Evolutionary conservation across 2,113 vertebrate genomes (phyloP).

Genomic region (Cinclus mexicanus): DNA sequence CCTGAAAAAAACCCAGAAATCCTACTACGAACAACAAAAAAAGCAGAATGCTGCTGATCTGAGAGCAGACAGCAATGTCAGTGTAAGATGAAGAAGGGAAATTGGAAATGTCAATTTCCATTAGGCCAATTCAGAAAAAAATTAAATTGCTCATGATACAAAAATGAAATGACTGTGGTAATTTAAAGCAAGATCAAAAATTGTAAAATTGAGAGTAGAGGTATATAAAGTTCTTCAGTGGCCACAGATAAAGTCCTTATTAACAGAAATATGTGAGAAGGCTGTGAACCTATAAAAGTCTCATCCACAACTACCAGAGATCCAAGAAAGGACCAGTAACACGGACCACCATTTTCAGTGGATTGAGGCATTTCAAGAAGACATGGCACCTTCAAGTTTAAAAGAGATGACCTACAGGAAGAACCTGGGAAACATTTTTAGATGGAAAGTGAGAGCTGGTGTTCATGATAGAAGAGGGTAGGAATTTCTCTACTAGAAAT

Average conservation of each 20-base stretch:
- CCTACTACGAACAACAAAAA: neutral
- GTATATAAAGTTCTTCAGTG: neutral
- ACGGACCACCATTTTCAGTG: neutral
- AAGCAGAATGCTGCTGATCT: neutral
- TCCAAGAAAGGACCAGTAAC: neutral
- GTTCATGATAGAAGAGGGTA: neutral
- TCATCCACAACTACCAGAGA: neutral
- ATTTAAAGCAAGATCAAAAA: neutral
- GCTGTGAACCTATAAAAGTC: neutral
- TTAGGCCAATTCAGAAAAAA: neutral
- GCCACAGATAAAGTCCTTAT: neutral
- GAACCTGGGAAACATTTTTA: neutral
- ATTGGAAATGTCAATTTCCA: neutral
- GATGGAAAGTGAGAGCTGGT: neutral
- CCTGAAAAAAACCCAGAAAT: accelerated
- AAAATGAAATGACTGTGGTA: neutral
- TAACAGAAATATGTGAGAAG: neutral
- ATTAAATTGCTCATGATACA: neutral
- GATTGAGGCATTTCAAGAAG: neutral
- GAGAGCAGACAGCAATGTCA: neutral
- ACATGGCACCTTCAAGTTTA: neutral
- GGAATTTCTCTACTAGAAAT: neutral
- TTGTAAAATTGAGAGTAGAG: neutral
- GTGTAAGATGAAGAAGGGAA: neutral
- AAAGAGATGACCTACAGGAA: neutral